A percentile compares a stretch with the other conserved stretches of the same genome.
Evolutionary conservation across 2,797 vertebrate species (phyloP).

Genomic region (Esox lucius): DNA sequence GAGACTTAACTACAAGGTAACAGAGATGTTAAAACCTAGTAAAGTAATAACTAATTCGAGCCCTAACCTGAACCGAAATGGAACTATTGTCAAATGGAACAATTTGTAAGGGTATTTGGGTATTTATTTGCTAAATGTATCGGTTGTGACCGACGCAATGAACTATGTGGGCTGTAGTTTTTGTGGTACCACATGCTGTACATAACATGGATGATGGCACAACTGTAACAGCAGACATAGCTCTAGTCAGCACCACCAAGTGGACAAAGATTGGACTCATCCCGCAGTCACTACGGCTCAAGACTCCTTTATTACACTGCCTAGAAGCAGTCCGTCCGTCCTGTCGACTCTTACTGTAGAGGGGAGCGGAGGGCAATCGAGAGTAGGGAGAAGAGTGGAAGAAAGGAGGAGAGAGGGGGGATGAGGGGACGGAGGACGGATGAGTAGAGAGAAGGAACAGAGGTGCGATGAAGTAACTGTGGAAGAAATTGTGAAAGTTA

Average conservation of each 20-base stretch:
- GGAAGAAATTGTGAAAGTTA: too few species aligned
- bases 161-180: too few species aligned
- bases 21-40: too few species aligned
- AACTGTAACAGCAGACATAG: conserved; percentile 41
- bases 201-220: conserved; percentile 34
- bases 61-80: too few species aligned
- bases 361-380: background rate
- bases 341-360: conserved; percentile 15
- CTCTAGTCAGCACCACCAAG: conserved; percentile 15
- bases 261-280: conserved; percentile 13
- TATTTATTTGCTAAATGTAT: too few species aligned
- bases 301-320: conserved; percentile 26
- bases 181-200: conserved; percentile 17
- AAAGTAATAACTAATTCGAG: too few species aligned
- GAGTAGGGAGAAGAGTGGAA: background rate
- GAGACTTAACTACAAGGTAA: too few species aligned
- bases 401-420: background rate
- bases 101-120: too few species aligned
- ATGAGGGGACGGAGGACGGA: background rate
- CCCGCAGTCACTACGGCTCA: conserved; percentile 8
- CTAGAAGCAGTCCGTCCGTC: background rate
- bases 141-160: too few species aligned
- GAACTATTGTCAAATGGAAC: too few species aligned
- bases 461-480: too few species aligned
- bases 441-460: background rate